A percentile compares a stretch with the other conserved stretches of the same genome.
Evolutionary conservation across 1,140 invertebrate genomes (phyloP).

Genomic region (Andrena cerasifolii): DNA sequence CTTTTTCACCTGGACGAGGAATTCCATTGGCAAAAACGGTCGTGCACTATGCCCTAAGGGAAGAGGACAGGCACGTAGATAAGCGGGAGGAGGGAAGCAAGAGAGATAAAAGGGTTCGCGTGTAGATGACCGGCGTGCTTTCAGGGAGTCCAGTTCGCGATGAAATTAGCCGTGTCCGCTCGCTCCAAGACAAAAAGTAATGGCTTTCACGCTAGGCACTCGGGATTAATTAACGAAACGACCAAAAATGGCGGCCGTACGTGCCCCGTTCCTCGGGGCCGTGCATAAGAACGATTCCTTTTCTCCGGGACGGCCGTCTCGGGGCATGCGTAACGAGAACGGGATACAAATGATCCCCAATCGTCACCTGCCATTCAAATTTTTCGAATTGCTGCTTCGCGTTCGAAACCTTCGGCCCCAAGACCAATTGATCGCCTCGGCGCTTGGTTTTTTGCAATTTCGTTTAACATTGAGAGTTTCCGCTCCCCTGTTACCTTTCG

Average conservation of each 20-base stretch:
- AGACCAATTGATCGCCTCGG: neutral
- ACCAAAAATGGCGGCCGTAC: constrained; percentile 69
- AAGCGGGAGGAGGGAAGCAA: constrained; percentile 22
- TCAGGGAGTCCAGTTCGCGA: constrained; percentile 49
- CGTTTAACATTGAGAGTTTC: neutral
- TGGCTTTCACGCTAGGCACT: constrained; percentile 71
- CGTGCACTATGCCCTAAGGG: constrained; percentile 13
- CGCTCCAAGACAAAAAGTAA: constrained; percentile 71
- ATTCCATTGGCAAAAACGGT: constrained; percentile 33
- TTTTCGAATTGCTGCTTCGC: constrained; percentile 6
- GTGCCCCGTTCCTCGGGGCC: constrained; percentile 19
- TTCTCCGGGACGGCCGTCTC: neutral
- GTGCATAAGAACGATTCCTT: constrained; percentile 38
- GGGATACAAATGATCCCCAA: neutral
- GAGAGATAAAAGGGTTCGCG: constrained; percentile 66
- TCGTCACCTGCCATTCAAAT: constrained; percentile 46
- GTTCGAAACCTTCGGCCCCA: neutral
- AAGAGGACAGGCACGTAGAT: constrained; percentile 12
- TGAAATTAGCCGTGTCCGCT: constrained; percentile 69
- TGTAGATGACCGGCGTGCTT: constrained; percentile 63
- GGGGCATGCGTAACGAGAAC: constrained; percentile 14
- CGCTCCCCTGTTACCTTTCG: neutral
- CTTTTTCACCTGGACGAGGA: constrained; percentile 45
- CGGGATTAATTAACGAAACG: constrained; percentile 74
- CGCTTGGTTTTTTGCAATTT: neutral